Evolutionary conservation across 2,888 invertebrate species (phyloP).

Genomic region (Strigamia transsilvanica): DNA sequence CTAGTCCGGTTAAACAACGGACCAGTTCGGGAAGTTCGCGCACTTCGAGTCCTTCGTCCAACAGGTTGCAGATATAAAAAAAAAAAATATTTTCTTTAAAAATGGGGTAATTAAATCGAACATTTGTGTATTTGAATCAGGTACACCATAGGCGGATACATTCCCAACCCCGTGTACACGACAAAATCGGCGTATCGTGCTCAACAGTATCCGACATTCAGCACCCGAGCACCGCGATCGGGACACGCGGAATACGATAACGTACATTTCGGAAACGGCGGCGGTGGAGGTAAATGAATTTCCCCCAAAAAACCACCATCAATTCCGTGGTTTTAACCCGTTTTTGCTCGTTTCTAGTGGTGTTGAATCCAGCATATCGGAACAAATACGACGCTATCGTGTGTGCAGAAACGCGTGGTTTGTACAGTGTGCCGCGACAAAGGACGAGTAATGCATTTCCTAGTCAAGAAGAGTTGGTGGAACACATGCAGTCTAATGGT

Average conservation of each 20-base stretch:
- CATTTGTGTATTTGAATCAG: neutral
- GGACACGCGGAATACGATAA: constrained; percentile 50
- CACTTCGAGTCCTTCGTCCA: constrained; percentile 52
- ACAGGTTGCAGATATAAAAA: neutral
- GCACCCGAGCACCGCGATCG: constrained; percentile 56
- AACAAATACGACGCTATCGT: constrained; percentile 56
- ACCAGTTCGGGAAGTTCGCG: constrained; percentile 50
- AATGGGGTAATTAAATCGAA: neutral
- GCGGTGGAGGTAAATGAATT: neutral
- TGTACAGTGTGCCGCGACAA: constrained; percentile 65
- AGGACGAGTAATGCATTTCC: constrained; percentile 62
- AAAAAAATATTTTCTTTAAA: no score
- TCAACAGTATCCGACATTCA: constrained; percentile 64
- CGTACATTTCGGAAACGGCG: neutral
- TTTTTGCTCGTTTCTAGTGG: constrained; percentile 54
- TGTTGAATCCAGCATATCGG: constrained; percentile 57
- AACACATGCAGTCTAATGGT: constrained; percentile 61
- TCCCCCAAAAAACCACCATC: neutral
- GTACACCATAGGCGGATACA: constrained; percentile 59
- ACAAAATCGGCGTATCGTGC: constrained; percentile 63
- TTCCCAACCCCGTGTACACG: constrained; percentile 62
- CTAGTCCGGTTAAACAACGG: constrained; percentile 56
- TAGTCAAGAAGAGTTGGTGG: constrained; percentile 61
- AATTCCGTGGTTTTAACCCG: neutral
- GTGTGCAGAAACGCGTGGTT: constrained; percentile 58